Base-by-base conservation (phyloP, 1,140 invertebrate genomes). In the Hydropsyche tenuis region DNA sequence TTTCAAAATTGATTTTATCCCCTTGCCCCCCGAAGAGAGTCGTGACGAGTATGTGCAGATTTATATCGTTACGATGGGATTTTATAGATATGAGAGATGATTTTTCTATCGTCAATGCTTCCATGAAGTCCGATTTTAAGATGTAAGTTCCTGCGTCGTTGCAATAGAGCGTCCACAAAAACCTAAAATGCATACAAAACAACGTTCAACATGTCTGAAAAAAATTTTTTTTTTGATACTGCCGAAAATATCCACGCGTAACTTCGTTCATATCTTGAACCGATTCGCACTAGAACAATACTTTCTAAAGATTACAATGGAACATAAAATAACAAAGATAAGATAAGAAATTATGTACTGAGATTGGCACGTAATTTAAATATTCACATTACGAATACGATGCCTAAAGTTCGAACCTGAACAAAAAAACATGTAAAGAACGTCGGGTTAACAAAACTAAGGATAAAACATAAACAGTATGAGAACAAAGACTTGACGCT, bases 91-190 rank as follows among this genome's bases (percentile, higher is more conserved):
- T 80, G 14, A 85, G 74, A 0, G 83, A 83, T 45, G 80, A 81
- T 64, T 85, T 86, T 77, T 89, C 88, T 43, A 87, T 84, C 70
- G 91, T 88, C 0, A 94, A 83, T 18, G 90, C 87, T 75, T 87
- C 85, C 12, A 92, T 87, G 82, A 95, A 93, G 70, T 95, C 93
- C 76, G 89, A 88, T 80, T 91, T 91, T 51, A 89, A 85, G 30
- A 95, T 91, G 79, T 90, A 88, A n/a, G 87, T 89, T 56, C 90
- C 91, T 76, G 87, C 87, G 78, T 95, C 93, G 60, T 93, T 94
- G 60, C 91, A 90, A 83, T 95, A 95, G n/a, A 96, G 83, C 43
- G 91, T 91, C 89, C 93, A 95, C 30, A 95, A 85, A 83, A 95
- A 94, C 30, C 30, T 37, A 37, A 37, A 37, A 37, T 37, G 30